Conservation (phyloP, 2,888 invertebrate genomes). For the Platycnemis pennipes region DNA sequence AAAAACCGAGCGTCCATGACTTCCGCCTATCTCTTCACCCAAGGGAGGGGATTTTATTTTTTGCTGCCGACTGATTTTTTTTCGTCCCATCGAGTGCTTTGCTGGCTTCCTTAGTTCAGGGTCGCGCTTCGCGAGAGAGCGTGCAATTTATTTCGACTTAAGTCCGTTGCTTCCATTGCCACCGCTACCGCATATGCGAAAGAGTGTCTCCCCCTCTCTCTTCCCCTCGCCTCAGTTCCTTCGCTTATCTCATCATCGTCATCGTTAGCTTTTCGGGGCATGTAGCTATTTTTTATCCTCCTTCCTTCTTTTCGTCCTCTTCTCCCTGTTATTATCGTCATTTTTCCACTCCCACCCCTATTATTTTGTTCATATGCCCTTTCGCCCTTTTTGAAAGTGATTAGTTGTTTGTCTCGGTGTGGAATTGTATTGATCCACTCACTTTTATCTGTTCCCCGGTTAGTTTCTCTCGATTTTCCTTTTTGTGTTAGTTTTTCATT, state of each 20-base stretch:
- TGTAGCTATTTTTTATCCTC: not conserved
- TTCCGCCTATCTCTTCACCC: slow-evolving; percentile 14
- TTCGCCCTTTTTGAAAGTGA: no score
- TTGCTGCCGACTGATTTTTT: not conserved
- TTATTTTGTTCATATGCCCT: no score
- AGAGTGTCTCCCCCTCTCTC: not conserved
- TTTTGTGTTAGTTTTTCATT: no score
- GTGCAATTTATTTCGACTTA: not conserved
- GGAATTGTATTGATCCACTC: no score
- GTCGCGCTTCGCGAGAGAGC: not conserved
- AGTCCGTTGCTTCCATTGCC: not conserved
- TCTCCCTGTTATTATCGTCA: no score
- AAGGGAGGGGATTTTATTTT: not conserved
- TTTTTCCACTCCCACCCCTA: no score
- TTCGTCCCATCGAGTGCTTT: not conserved
- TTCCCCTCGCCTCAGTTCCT: not conserved
- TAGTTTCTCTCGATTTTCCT: no score
- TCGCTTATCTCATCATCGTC: no score
- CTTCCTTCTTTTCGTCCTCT: not conserved
- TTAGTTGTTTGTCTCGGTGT: no score
- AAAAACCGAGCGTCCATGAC: not conserved
- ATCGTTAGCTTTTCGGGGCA: not conserved
- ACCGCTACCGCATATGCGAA: not conserved
- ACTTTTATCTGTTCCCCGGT: no score
- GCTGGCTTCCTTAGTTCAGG: not conserved